Percentiles rank a stretch among this genome's conserved stretches.
Evolutionary conservation across 2,888 invertebrate genomes (phyloP).

Genomic region (Drosophila mulleri): DNA sequence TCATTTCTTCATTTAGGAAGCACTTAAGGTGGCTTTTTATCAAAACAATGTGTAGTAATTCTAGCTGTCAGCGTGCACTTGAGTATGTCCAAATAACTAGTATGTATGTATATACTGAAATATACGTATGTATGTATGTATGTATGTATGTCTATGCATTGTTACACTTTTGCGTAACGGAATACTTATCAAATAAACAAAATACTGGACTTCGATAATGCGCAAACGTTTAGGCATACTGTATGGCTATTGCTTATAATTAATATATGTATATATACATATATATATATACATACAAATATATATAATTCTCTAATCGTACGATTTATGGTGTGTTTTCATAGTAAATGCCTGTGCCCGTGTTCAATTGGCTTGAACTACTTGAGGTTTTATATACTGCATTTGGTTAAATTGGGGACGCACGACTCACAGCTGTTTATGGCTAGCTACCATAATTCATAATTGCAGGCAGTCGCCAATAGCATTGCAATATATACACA

Average conservation of each 20-base stretch:
- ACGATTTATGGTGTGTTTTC: constrained; percentile 53
- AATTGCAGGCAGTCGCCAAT: not conserved
- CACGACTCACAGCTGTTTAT: constrained; percentile 27
- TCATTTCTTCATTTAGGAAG: constrained; percentile 28
- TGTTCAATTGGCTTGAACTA: constrained; percentile 14
- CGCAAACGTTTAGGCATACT: constrained; percentile 33
- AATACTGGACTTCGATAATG: constrained; percentile 9
- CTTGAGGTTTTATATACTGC: constrained; percentile 4
- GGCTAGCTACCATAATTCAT: constrained; percentile 25
- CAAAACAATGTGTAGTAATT: constrained; percentile 20
- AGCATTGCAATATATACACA: not conserved
- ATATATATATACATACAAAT: constrained; percentile 1
- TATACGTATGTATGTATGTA: not conserved
- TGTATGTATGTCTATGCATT: not conserved
- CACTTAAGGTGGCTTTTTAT: constrained; percentile 24
- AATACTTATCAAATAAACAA: constrained; percentile 51
- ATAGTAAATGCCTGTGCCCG: constrained; percentile 23
- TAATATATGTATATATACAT: constrained; percentile 7
- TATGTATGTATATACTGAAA: not conserved
- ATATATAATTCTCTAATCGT: constrained; percentile 54
- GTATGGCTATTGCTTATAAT: not conserved
- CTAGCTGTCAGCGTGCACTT: constrained; percentile 39
- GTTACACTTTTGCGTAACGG: constrained; percentile 12
- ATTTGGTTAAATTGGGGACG: constrained; percentile 17
- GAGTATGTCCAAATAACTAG: constrained; percentile 51